Evolutionary conservation across 2,797 vertebrate genomes (phyloP).

Genomic region (Scyliorhinus canicula): DNA sequence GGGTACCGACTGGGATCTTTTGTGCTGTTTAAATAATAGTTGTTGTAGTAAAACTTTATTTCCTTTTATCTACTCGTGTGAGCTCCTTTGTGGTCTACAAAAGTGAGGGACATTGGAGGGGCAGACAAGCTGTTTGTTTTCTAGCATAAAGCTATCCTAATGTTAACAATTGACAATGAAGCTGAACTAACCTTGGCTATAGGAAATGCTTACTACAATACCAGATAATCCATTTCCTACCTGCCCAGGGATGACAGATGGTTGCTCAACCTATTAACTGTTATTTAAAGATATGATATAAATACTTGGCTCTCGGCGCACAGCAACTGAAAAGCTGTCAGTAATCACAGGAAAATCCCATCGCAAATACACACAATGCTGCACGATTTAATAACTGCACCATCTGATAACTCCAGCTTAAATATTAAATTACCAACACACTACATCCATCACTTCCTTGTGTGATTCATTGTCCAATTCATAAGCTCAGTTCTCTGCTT

Average conservation of each 20-base stretch:
- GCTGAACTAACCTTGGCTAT: slow-evolving; percentile 48
- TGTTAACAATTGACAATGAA: slow-evolving; percentile 83
- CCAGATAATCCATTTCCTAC: slow-evolving; percentile 56
- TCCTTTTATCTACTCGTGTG: too few relatives aligned
- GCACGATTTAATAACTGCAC: background rate
- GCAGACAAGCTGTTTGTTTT: slow-evolving; percentile 45
- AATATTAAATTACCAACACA: slow-evolving; percentile 11
- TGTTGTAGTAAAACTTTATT: too few relatives aligned
- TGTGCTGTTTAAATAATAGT: too few relatives aligned
- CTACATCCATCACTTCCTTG: background rate
- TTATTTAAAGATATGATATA: slow-evolving; percentile 32
- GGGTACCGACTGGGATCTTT: too few relatives aligned
- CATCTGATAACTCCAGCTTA: slow-evolving; percentile 16
- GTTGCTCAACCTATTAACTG: slow-evolving; percentile 47
- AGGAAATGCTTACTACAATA: slow-evolving; percentile 80
- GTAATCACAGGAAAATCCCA: slow-evolving; percentile 2
- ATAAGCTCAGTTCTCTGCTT: background rate
- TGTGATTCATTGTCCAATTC: background rate
- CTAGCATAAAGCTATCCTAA: slow-evolving; percentile 66
- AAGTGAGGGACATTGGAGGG: too few relatives aligned
- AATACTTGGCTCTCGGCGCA: background rate
- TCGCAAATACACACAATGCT: background rate
- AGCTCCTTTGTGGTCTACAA: too few relatives aligned
- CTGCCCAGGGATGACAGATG: slow-evolving; percentile 56
- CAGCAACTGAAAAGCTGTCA: slow-evolving; percentile 13